Evolutionary conservation across 1,140 invertebrate species (phyloP), one percentile per base, ranked within the genome.

Genomic region (Gryllus bimaculatus): DNA sequence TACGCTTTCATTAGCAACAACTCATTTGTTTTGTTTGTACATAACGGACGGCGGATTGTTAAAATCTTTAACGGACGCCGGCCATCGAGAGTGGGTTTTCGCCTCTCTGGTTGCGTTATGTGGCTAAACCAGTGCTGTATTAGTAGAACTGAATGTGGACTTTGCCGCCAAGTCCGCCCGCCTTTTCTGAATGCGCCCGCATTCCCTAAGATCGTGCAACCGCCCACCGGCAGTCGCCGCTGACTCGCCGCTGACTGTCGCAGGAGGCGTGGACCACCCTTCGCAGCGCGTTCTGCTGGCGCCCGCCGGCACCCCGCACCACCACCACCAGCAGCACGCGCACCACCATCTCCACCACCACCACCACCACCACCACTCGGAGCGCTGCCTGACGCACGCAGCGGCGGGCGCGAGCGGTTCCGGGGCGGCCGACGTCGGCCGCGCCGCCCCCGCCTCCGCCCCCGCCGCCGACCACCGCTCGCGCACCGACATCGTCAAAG

Each of bases 291-390:
- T 18, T 10, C 39, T 48, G 21, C 26, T 18, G 26, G 76, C 76
- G 18, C 20, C 76, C 76, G 20, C 76, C 76, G 18, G 20, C 26
- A 1, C 76, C 20, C 39, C 76, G 75, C 76, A n/a, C 20, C 76
- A 77, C 76, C 39, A 47, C 26, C 7, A n/a, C 20, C 39, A n/a
- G 39, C 76, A 77, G 39, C 76, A 77, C 76, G 20, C 10, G 21
- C 75, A 39, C 21, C 10, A 10, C 47, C 75, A 75, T 6, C 75
- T 13, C 75, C 47, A 47, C n/a, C 75, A 75, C 13, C 75, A 75
- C 75, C 75, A 75, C 18, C 49, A 75, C 75, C 21, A 39, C 75
- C 75, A 75, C n/a, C 21, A 75, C 13, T 75, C 21, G 75, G 21
- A 39, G 54, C 54, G 54, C 10, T 66, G 54, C 54, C 18, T 66